These are phyloP conservation scores for Cephonodes hylas DNA, from an alignment of 2,888 invertebrate species.

Conservation along the genomic window DNA sequence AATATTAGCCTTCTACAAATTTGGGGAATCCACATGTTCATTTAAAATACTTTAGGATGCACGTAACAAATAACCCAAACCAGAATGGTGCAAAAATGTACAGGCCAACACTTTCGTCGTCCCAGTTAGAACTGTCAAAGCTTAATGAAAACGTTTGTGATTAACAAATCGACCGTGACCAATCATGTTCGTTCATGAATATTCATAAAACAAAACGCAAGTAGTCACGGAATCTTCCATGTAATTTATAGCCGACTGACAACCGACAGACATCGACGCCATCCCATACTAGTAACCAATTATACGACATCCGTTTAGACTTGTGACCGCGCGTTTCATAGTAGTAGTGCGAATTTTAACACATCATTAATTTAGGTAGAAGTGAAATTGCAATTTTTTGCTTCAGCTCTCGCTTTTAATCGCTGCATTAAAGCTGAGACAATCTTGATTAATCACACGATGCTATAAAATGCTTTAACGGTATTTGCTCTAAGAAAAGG, in stretches of 20 bases:
- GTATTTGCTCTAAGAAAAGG: neutral
- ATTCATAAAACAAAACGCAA: constrained; percentile 24
- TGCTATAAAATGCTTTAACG: neutral
- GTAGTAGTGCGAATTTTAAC: constrained; percentile 36
- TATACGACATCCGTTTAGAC: constrained; percentile 29
- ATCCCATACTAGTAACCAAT: constrained; percentile 14
- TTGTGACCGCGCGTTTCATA: constrained; percentile 15
- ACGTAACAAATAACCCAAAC: too few relatives aligned
- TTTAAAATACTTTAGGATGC: too few relatives aligned
- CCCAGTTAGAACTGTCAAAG: constrained; percentile 45
- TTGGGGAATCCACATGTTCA: too few relatives aligned
- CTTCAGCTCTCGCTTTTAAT: neutral
- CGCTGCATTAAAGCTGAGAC: neutral
- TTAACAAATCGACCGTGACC: constrained; percentile 35
- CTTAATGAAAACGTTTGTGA: constrained; percentile 24
- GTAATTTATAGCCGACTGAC: constrained; percentile 21
- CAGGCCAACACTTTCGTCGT: constrained; percentile 56
- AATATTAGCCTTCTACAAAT: neutral
- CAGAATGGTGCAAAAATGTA: constrained; percentile 25
- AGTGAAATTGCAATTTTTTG: constrained; percentile 28
- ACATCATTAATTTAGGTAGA: constrained; percentile 41
- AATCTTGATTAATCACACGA: neutral
- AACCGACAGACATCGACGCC: constrained; percentile 17
- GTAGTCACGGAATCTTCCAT: constrained; percentile 8
- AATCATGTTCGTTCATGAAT: constrained; percentile 30